Conservation (phyloP, 2,797 vertebrate species). For the Brotula barbata region DNA sequence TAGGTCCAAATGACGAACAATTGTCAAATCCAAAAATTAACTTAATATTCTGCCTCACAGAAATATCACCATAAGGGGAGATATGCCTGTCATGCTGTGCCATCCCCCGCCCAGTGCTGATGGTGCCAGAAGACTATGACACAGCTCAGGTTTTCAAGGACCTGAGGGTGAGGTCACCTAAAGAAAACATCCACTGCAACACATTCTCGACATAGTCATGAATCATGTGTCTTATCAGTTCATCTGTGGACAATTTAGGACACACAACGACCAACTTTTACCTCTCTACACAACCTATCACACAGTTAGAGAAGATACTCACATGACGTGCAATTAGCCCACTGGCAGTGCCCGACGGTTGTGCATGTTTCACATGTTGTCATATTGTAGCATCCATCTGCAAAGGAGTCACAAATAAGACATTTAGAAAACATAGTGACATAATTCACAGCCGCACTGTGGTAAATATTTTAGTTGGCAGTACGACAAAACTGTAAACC, state of each 20-base stretch:
- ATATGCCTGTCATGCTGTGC: too few relatives aligned
- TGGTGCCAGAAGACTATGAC: constrained; percentile 11
- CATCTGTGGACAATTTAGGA: constrained; percentile 40
- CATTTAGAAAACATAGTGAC: too few relatives aligned
- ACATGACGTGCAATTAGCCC: constrained; percentile 68
- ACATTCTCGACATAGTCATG: constrained; percentile 48
- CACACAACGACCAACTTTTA: constrained; percentile 60
- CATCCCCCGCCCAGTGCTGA: too few relatives aligned
- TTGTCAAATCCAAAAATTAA: too few relatives aligned
- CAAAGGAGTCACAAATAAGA: not conserved
- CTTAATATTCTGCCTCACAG: too few relatives aligned
- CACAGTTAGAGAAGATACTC: constrained; percentile 59
- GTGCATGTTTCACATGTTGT: constrained; percentile 45
- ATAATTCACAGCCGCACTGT: too few relatives aligned
- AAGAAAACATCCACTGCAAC: constrained; percentile 30
- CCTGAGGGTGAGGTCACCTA: constrained; percentile 36
- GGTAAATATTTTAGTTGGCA: too few relatives aligned
- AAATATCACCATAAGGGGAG: too few relatives aligned
- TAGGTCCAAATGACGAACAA: too few relatives aligned
- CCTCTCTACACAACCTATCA: constrained; percentile 32
- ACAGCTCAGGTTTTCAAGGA: constrained; percentile 9
- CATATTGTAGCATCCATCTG: constrained; percentile 45
- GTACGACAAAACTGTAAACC: too few relatives aligned
- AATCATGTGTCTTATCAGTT: constrained; percentile 46
- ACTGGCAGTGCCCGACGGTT: constrained; percentile 27